phyloP scores from a whole-genome alignment of 2,888 invertebrate genomes.

The Standfussiana lucernea region DNA sequence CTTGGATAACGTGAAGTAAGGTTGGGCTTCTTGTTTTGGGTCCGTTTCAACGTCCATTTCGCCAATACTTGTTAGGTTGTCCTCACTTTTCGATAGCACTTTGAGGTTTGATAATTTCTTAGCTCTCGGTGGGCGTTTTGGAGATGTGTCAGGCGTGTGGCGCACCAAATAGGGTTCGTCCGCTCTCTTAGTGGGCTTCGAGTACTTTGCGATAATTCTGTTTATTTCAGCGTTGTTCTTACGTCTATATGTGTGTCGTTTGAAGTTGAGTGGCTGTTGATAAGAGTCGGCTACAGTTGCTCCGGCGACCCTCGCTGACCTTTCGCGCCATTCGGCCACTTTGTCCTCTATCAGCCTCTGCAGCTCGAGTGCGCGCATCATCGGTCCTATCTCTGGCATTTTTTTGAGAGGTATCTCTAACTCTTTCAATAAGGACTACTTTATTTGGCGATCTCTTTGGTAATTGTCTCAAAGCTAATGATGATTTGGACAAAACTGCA shows the following conservation, averaged over 20 bases:
- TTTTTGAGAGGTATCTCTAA: conserved; percentile 66
- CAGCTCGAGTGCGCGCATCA: conserved; percentile 89
- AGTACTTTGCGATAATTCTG: conserved; percentile 90
- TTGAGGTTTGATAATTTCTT: conserved; percentile 77
- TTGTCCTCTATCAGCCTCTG: conserved; percentile 89
- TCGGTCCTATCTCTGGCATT: conserved; percentile 88
- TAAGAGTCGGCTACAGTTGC: conserved; percentile 88
- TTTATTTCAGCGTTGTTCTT: conserved; percentile 90
- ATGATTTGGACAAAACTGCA: conserved; percentile 34
- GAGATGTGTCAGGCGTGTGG: conserved; percentile 75
- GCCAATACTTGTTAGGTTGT: conserved; percentile 83
- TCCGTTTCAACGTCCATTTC: conserved; percentile 81
- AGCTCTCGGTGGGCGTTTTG: conserved; percentile 81
- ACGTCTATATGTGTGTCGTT: conserved; percentile 88
- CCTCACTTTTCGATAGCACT: conserved; percentile 84
- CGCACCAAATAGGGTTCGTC: conserved; percentile 79
- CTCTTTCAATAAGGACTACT: conserved; percentile 55
- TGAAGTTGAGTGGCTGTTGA: conserved; percentile 89
- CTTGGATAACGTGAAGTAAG: conserved; percentile 78
- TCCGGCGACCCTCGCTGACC: conserved; percentile 88
- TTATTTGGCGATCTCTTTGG: conserved; percentile 69
- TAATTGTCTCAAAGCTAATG: conserved; percentile 57
- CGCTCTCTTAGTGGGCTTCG: conserved; percentile 84
- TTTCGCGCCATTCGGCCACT: conserved; percentile 89
- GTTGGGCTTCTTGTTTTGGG: conserved; percentile 72